Evolutionary conservation across 2,797 vertebrate genomes (phyloP).

Genomic region (Gastrophryne carolinensis): DNA sequence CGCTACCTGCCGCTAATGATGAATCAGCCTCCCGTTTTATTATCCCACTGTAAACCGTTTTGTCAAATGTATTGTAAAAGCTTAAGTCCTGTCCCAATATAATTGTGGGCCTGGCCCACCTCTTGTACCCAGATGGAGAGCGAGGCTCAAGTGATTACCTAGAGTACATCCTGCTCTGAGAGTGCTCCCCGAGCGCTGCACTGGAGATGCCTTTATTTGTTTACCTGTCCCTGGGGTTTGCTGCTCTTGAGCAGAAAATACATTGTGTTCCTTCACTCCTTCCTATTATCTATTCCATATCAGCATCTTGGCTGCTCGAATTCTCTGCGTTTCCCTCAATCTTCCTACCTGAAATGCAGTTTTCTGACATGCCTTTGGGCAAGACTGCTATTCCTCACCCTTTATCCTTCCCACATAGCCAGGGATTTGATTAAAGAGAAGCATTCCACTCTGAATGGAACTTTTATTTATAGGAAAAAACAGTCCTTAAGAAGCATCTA

Average conservation of each 20-base stretch:
- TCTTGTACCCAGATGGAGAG: neutral
- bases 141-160: neutral
- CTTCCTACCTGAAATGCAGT: slow-evolving; percentile 14
- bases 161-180: slow-evolving; percentile 2
- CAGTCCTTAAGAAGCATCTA: no score
- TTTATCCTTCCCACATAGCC: neutral
- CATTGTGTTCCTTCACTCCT: slow-evolving; percentile 25
- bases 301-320: neutral
- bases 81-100: neutral
- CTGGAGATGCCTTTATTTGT: slow-evolving; percentile 11
- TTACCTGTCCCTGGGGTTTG: slow-evolving; percentile 26
- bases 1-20: no score
- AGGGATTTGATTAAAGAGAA: neutral
- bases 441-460: neutral
- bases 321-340: slow-evolving; percentile 19
- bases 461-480: neutral
- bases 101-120: neutral
- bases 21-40: no score
- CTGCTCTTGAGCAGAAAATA: neutral
- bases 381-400: slow-evolving; percentile 1
- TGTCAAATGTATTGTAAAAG: neutral
- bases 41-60: no score
- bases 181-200: neutral
- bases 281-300: slow-evolving; percentile 6
- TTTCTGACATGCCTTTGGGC: slow-evolving; percentile 13